Percentiles rank a stretch among this genome's conserved stretches.
Conservation (phyloP, 2,797 vertebrate genomes). For the Poeciliopsis paucimaculata region DNA sequence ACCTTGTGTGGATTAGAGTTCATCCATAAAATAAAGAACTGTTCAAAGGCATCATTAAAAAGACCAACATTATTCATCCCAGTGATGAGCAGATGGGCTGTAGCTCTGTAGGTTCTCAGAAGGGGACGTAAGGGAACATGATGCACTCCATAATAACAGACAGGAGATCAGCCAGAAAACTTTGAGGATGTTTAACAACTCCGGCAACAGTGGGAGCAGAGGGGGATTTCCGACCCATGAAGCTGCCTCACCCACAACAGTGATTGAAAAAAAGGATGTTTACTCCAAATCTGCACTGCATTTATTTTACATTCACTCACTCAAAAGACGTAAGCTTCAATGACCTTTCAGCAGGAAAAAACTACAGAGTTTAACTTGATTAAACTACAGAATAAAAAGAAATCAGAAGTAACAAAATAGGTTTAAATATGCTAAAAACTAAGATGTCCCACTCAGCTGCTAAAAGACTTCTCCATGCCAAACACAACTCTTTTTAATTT, state of each 20-base stretch:
- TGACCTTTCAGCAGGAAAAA: not conserved
- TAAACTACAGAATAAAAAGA: not conserved
- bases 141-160: conserved; percentile 28
- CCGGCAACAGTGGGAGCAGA: conserved; percentile 37
- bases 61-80: not conserved
- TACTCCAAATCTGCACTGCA: conserved; percentile 7
- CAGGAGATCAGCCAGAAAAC: not conserved
- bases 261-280: conserved; percentile 8
- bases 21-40: not conserved
- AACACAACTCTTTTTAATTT: not conserved
- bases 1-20: not conserved
- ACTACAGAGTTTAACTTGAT: not conserved
- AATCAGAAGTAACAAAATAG: not conserved
- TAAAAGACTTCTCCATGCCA: not conserved
- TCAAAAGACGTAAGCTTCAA: not conserved
- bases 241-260: conserved; percentile 47
- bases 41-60: not conserved
- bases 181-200: conserved; percentile 14
- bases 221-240: conserved; percentile 56
- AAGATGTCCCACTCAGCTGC: not conserved
- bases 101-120: not conserved
- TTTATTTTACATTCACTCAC: not conserved
- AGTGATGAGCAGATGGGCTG: not conserved
- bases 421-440: not conserved
- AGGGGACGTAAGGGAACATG: conserved; percentile 1